These are phyloP conservation scores for Ips typographus DNA, from an alignment of 1,140 invertebrate genomes.

Conservation along the genomic window DNA sequence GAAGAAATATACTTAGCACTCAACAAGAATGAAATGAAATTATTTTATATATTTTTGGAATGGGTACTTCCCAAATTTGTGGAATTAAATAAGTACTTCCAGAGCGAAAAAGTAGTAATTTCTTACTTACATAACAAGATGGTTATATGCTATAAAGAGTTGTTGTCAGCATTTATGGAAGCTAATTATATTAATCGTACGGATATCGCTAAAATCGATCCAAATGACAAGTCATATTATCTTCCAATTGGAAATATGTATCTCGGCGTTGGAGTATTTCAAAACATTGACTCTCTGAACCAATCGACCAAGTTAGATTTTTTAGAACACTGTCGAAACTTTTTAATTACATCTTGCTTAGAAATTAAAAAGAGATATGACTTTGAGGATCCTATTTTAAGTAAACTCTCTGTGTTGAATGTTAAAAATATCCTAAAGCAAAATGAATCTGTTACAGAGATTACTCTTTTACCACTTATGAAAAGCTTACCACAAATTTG, in stretches of 20 bases:
- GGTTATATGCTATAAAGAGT: not conserved
- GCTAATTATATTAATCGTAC: conserved; percentile 8
- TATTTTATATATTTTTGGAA: conserved; percentile 13
- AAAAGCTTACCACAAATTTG: conserved; percentile 6
- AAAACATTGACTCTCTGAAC: not conserved
- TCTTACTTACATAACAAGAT: conserved; percentile 1
- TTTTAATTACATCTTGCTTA: conserved; percentile 1
- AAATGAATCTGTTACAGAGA: not conserved
- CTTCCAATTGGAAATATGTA: not conserved
- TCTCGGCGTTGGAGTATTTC: conserved; percentile 6
- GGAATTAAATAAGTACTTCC: not conserved
- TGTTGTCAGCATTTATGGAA: conserved; percentile 5
- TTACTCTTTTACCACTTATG: not conserved
- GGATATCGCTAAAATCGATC: conserved; percentile 1
- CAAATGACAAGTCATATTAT: not conserved
- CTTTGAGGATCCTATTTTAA: conserved; percentile 11
- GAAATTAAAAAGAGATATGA: conserved; percentile 9
- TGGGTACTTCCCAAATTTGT: conserved; percentile 8
- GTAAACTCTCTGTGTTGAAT: conserved; percentile 2
- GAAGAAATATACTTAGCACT: not conserved
- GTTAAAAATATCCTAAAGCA: not conserved
- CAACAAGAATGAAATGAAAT: not conserved
- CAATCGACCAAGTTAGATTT: conserved; percentile 3
- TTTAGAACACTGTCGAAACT: not conserved
- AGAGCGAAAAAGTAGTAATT: conserved; percentile 15